Percentiles rank a stretch among this genome's conserved stretches.
Conservation (phyloP, 2,888 invertebrate genomes). For the Agelastica alni region DNA sequence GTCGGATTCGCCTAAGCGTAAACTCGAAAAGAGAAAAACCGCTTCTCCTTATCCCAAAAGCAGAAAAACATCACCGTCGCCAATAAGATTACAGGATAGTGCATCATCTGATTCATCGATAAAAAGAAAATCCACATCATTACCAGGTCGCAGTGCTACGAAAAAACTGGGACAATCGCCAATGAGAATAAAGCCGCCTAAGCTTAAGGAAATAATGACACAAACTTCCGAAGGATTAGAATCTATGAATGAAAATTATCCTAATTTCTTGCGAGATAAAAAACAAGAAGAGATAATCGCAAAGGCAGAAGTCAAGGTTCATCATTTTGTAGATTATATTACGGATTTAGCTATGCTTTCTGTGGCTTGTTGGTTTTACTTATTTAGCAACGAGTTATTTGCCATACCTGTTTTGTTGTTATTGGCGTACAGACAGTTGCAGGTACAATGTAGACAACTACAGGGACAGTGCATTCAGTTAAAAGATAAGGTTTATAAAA, state of each 20-base stretch:
- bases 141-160: conserved; percentile 31
- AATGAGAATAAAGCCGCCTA: conserved; percentile 37
- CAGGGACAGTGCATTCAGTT: conserved; percentile 61
- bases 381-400: conserved; percentile 78
- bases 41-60: conserved; percentile 13
- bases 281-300: conserved; percentile 62
- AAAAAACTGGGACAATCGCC: conserved; percentile 32
- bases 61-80: conserved; percentile 19
- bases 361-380: conserved; percentile 79
- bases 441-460: conserved; percentile 53
- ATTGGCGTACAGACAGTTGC: conserved; percentile 76
- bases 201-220: conserved; percentile 52
- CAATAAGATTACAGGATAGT: not conserved
- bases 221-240: conserved; percentile 54
- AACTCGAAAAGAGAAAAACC: conserved; percentile 16
- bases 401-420: conserved; percentile 79
- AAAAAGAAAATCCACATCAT: conserved; percentile 36
- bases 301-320: conserved; percentile 69
- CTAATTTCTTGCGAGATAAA: conserved; percentile 30
- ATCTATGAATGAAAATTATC: conserved; percentile 40
- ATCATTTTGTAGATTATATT: conserved; percentile 71
- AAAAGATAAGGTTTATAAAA: conserved; percentile 63
- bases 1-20: conserved; percentile 33
- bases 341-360: conserved; percentile 76
- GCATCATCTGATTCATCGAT: not conserved